Percentiles rank a stretch among this genome's conserved stretches.
phyloP scores from a whole-genome alignment of 30 jellyfish, hydroid and myxozoan genomes.

The Morbakka virulenta region DNA sequence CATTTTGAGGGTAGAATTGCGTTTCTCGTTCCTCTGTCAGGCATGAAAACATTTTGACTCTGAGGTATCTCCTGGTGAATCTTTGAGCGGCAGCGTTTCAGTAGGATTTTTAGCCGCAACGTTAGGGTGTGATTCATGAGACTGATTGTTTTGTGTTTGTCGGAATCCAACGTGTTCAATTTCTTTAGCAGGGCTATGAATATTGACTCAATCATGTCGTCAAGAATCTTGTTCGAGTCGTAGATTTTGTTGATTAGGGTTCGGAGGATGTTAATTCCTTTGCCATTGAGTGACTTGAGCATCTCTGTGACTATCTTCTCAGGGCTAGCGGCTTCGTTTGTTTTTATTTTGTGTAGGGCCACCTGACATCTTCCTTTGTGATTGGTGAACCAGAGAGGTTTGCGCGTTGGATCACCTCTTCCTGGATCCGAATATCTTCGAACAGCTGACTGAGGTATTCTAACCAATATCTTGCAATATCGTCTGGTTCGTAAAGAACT shows the following conservation, averaged over 20 bases:
- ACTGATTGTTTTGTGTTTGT: slow-evolving; percentile 1
- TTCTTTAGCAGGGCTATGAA: slow-evolving; percentile 6
- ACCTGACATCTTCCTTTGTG: background rate
- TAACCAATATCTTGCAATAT: background rate
- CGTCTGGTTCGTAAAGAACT: slow-evolving; percentile 9
- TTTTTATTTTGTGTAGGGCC: background rate
- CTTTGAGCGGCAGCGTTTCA: background rate
- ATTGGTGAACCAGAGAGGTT: slow-evolving; percentile 5
- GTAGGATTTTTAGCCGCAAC: slow-evolving; percentile 1
- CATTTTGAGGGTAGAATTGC: background rate
- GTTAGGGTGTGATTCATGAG: slow-evolving; percentile 2
- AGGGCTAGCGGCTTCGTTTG: slow-evolving; percentile 3
- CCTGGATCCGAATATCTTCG: background rate
- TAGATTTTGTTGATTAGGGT: slow-evolving; percentile 3
- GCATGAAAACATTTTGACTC: background rate
- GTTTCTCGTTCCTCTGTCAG: background rate
- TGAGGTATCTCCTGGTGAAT: slow-evolving; percentile 5
- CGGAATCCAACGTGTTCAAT: background rate
- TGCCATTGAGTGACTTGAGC: slow-evolving; percentile 1
- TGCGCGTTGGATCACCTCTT: background rate
- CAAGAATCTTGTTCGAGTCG: background rate
- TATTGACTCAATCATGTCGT: slow-evolving; percentile 1
- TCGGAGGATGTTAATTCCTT: slow-evolving; percentile 6
- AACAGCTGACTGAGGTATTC: background rate
- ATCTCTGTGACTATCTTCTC: background rate